phyloP scores from a whole-genome alignment of 2,113 vertebrate genomes.

The Loxodonta africana region DNA sequence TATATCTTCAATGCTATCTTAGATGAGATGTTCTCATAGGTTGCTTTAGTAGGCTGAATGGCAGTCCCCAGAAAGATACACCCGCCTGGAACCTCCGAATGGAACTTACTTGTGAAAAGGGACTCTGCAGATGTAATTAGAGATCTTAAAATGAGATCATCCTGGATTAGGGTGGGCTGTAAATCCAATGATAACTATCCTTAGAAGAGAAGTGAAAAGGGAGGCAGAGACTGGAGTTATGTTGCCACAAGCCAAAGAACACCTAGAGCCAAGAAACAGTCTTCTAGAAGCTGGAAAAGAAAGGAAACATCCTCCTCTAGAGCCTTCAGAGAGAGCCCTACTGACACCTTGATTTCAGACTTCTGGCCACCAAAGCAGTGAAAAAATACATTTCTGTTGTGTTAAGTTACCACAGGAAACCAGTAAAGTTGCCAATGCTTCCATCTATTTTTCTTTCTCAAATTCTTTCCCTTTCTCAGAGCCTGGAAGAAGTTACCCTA shows the following conservation, averaged over 20 bases:
- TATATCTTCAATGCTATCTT: not conserved
- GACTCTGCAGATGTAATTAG: not conserved
- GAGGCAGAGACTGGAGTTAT: accelerated
- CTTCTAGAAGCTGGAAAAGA: too few relatives aligned
- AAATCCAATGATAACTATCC: not conserved
- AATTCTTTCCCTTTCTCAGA: not conserved
- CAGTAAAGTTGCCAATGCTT: not conserved
- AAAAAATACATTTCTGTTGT: too few relatives aligned
- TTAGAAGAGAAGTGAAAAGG: not conserved
- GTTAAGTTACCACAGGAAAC: not conserved
- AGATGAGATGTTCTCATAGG: not conserved
- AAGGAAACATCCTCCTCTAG: too few relatives aligned
- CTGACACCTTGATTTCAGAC: not conserved
- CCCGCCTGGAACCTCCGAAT: not conserved
- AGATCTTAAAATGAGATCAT: not conserved
- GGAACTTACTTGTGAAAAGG: not conserved
- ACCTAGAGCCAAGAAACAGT: too few relatives aligned
- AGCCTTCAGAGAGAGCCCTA: not conserved
- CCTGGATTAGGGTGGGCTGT: not conserved
- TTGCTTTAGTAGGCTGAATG: not conserved
- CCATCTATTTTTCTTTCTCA: not conserved
- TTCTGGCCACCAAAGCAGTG: not conserved
- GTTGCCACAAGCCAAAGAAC: not conserved
- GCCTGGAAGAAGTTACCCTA: not conserved
- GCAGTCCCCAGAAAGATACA: not conserved